Evolutionary conservation across 2,888 invertebrate species (phyloP), one percentile per base, ranked within the genome.

Genomic region (Saturnia japonica): DNA sequence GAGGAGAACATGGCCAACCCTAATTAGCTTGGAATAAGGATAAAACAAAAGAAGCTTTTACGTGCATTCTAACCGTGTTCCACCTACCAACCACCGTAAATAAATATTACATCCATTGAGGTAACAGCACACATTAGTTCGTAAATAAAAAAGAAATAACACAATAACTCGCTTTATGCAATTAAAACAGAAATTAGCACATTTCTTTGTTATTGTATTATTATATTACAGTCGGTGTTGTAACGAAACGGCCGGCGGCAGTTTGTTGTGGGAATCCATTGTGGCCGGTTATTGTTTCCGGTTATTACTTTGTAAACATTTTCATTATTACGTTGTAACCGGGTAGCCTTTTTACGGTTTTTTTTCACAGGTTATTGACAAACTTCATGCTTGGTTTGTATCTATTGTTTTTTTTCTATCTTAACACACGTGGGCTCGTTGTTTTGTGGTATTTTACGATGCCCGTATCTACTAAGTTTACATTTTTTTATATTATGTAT

Each of bases 151-250:
- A 28, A 34, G 34, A 28, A 14, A 60, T 28, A 60, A 28, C 57
- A 60, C 71, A 68, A 70, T 62, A 62, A 68, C 69, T 69, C 62
- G 62, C 25, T 25, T 74, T 73, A 70, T 73, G 74, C 74, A 75
- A 74, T 68, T 71, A 74, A 74, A 73, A 68, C 71, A 71, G 66
- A 70, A 76, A 74, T 74, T 74, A 76, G 73, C 72, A 74, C 70
- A 68, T 70, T 73, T 69, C 72, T 73, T 72, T 74, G 22, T 54
- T 54, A 54, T 40, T 34, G 73, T 75, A 74, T 77, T 73, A 73
- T 76, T 73, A 71, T 72, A 69, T 72, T 73, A 69, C 73, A 70
- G 74, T 68, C 72, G 67, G 68, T 74, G 73, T 73, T 75, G 76
- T 76, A 69, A 74, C 71, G 76, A 76, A 72, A 73, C 72, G 60